These are phyloP conservation scores for Eudasyphora cyanicolor DNA, from an alignment of 2,888 invertebrate species.

Conservation along the genomic window DNA sequence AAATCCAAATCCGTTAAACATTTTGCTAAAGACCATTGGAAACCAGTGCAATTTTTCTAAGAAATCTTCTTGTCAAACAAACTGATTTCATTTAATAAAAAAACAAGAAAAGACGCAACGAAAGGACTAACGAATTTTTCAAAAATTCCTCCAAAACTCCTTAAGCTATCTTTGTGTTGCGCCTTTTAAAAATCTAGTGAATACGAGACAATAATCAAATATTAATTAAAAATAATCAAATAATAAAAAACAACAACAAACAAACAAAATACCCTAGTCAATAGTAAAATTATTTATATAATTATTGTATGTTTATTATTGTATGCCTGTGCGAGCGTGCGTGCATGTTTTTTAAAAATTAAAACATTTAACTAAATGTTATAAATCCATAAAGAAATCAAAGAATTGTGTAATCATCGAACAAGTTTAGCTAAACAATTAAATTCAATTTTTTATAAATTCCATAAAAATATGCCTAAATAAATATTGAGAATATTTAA, in stretches of 20 bases:
- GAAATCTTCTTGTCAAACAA: conserved; percentile 53
- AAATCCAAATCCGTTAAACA: neutral
- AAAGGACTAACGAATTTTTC: conserved; percentile 16
- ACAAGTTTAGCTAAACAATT: conserved; percentile 15
- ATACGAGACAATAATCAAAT: conserved; percentile 36
- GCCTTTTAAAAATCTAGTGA: conserved; percentile 49
- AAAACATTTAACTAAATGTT: conserved; percentile 44
- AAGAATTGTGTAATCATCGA: conserved; percentile 28
- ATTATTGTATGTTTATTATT: conserved; percentile 48
- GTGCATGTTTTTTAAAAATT: conserved; percentile 31
- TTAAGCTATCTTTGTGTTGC: neutral
- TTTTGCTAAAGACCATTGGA: conserved; percentile 6
- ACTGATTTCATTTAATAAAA: neutral
- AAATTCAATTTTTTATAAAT: conserved; percentile 9
- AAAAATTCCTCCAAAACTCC: neutral
- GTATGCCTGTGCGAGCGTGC: conserved; percentile 45
- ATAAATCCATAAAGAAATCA: conserved; percentile 46
- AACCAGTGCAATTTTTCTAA: conserved; percentile 59
- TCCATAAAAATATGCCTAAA: conserved; percentile 21
- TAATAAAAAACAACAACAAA: conserved; percentile 67
- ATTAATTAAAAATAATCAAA: conserved; percentile 31
- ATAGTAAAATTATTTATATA: conserved; percentile 78
- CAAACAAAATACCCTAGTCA: conserved; percentile 79
- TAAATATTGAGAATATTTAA: conserved; percentile 8
- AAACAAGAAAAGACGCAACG: conserved; percentile 13